A percentile compares a stretch with the other conserved stretches of the same genome.
Conservation (phyloP, 2,888 invertebrate species). For the Carterocephalus palaemon region DNA sequence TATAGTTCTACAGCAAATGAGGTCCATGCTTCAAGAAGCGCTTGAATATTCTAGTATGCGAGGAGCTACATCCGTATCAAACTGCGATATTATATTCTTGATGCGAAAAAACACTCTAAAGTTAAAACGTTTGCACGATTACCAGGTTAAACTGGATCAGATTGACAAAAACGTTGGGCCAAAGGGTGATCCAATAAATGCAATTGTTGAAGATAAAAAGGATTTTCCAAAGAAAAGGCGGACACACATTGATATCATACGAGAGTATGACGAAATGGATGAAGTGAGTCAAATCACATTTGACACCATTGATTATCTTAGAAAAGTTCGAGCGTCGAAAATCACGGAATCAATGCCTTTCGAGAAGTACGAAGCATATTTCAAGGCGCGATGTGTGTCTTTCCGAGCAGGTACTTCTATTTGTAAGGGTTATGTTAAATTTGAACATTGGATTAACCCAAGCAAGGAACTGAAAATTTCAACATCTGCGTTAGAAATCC, state of each 20-base stretch:
- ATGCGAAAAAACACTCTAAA: constrained; percentile 89
- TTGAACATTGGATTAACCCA: constrained; percentile 82
- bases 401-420: constrained; percentile 78
- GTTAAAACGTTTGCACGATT: constrained; percentile 86
- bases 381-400: constrained; percentile 87
- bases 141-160: constrained; percentile 80
- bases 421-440: constrained; percentile 75
- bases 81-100: constrained; percentile 88
- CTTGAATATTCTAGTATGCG: constrained; percentile 82
- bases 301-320: constrained; percentile 77
- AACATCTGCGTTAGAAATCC: constrained; percentile 83
- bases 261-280: constrained; percentile 76
- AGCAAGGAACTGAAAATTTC: constrained; percentile 81
- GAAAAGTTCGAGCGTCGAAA: constrained; percentile 79
- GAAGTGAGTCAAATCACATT: constrained; percentile 75
- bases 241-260: constrained; percentile 72
- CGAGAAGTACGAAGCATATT: constrained; percentile 86
- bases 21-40: constrained; percentile 87
- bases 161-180: constrained; percentile 53
- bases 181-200: constrained; percentile 46
- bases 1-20: constrained; percentile 89
- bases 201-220: constrained; percentile 71
- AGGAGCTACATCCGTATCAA: constrained; percentile 76
- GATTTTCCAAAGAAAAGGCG: constrained; percentile 70
- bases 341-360: constrained; percentile 73